A percentile compares a stretch with the other conserved stretches of the same genome.
Conservation (phyloP, 2,888 invertebrate species). For the Taphrorychus bicolor region DNA sequence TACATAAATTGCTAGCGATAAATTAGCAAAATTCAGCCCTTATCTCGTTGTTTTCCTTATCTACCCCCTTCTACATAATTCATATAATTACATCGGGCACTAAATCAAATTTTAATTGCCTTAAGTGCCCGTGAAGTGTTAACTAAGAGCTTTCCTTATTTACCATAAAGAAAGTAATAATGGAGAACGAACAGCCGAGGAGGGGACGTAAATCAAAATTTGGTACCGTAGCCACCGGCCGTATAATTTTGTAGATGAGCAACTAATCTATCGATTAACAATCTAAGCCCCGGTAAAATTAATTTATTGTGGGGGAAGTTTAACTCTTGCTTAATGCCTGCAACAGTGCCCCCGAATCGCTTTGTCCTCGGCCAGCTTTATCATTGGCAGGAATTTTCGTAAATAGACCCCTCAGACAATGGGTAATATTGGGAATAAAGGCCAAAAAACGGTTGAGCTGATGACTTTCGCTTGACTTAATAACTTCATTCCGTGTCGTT, state of each 20-base stretch:
- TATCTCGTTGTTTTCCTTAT: conserved; percentile 28
- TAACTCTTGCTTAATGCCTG: conserved; percentile 36
- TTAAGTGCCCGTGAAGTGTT: conserved; percentile 39
- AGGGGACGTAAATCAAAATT: conserved; percentile 39
- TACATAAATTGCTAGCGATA: conserved; percentile 7
- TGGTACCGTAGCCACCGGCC: conserved; percentile 32
- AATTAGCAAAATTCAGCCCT: conserved; percentile 27
- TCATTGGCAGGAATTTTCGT: conserved; percentile 25
- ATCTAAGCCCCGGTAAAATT: conserved; percentile 38
- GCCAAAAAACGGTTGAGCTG: conserved; percentile 20
- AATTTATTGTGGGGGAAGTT: conserved; percentile 40
- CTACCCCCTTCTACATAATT: conserved; percentile 35
- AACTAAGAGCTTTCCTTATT: conserved; percentile 36
- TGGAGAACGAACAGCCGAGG: conserved; percentile 13
- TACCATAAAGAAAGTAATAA: conserved; percentile 37
- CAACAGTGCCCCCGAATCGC: conserved; percentile 32
- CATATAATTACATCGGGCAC: conserved; percentile 34
- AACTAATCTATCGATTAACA: conserved; percentile 41
- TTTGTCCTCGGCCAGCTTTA: conserved; percentile 35
- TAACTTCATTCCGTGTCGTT: conserved; percentile 18
- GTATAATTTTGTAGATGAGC: conserved; percentile 39
- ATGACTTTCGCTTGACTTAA: conserved; percentile 17
- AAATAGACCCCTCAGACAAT: conserved; percentile 23
- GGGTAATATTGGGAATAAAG: conserved; percentile 24
- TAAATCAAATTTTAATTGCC: conserved; percentile 38